Base-by-base conservation (phyloP, 2,113 vertebrate species). In the Atrichornis clamosus region DNA sequence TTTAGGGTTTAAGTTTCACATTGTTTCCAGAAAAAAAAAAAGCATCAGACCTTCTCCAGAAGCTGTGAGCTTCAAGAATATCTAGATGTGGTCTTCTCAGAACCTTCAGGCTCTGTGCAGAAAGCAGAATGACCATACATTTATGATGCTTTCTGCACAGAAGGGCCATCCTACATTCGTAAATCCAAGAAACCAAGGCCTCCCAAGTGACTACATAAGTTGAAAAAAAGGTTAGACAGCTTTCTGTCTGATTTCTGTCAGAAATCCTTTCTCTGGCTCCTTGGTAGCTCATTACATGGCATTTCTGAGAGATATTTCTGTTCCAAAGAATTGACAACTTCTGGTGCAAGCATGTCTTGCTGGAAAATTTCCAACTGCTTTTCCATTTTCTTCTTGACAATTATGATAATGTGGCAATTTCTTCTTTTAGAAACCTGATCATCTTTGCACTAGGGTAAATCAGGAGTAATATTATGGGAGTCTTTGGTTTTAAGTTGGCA, bases 271-370 rank as follows among this genome's bases (percentile, higher is more conserved):
- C 28, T 75, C 23, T 94, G 56, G n/a, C 11, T 92, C 50, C 53
- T 41, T 65, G 58, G 21, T 27, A 93, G 32, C 28, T 87, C 76
- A 70, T 90, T 90, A 74, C 69, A 50, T 67, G 33, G 35, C 67
- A 84, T 92, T 93, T 95, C 88, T 86, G n/a, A 55, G 49, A 69
- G 53, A 53, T 46, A 88, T 77, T 92, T 94, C 68, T 86, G 13
- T 93, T 95, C 86, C 52, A 77, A 70, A 93, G 53, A 74, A 80
- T 5, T 76, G 32, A 84, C 72, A 81, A 24, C 32, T 89, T 94
- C 72, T 86, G 52, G 75, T 9, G 21, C 46, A 80, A 73, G 41
- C 64, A 41, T 22, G 24, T 87, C 37, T 70, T 11, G 13, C 6
- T 84, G 64, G 52, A 93, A 93, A 92, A 89, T 81, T 89, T 67